These are phyloP conservation scores for Diabrotica balteata DNA, from an alignment of 2,888 invertebrate species.

Conservation along the genomic window DNA sequence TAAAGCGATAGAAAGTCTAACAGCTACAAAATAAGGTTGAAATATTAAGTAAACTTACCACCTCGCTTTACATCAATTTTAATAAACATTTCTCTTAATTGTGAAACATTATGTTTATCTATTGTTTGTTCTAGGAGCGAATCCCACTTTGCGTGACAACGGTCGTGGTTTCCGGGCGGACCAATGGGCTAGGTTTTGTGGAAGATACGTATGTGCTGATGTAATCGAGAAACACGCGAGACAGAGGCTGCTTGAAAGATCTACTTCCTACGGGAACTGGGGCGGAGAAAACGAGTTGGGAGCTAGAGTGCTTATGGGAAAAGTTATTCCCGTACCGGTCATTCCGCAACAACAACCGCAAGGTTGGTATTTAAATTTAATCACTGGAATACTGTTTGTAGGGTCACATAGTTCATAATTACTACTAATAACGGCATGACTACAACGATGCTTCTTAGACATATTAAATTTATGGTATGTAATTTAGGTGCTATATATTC, in stretches of 20 bases:
- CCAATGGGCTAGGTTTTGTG: constrained; percentile 79
- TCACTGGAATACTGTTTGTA: too few relatives aligned
- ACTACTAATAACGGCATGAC: too few relatives aligned
- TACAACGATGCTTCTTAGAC: too few relatives aligned
- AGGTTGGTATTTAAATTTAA: constrained; percentile 48
- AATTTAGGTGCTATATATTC: too few relatives aligned
- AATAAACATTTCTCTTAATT: not conserved
- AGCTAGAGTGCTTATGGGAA: constrained; percentile 62
- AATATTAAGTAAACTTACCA: too few relatives aligned
- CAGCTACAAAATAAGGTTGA: too few relatives aligned
- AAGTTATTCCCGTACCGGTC: constrained; percentile 58
- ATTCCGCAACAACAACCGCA: constrained; percentile 42
- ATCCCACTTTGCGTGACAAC: constrained; percentile 71
- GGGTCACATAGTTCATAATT: too few relatives aligned
- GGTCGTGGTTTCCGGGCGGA: constrained; percentile 74
- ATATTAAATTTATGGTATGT: too few relatives aligned
- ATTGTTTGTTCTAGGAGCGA: constrained; percentile 66
- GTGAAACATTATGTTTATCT: not conserved
- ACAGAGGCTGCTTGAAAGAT: constrained; percentile 65
- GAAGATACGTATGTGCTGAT: constrained; percentile 73
- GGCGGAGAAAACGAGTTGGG: constrained; percentile 69
- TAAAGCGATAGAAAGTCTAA: too few relatives aligned
- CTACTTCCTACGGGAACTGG: constrained; percentile 65
- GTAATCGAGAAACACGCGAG: constrained; percentile 73
- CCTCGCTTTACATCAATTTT: too few relatives aligned